Evolutionary conservation across 2,113 vertebrate species (phyloP).

Genomic region (Paracanthobrama guichenoti): DNA sequence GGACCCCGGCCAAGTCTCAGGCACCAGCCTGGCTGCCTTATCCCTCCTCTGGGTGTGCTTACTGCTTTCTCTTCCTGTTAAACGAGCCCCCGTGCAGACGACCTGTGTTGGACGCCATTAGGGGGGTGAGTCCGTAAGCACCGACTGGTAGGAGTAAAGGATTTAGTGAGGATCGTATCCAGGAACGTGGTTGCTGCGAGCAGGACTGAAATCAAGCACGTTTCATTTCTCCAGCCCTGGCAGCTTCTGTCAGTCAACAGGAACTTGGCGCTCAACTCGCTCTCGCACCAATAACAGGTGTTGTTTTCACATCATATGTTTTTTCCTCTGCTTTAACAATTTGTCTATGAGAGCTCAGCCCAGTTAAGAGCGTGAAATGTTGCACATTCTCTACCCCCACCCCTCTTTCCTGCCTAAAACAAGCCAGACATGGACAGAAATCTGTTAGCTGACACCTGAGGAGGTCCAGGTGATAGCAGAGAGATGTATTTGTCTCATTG

Average conservation of each 20-base stretch:
- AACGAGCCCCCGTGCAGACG: slow-evolving; percentile 40
- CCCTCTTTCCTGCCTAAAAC: not conserved
- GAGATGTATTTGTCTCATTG: not conserved
- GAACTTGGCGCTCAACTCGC: slow-evolving; percentile 50
- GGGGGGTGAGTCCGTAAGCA: not conserved
- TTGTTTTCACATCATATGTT: slow-evolving; percentile 57
- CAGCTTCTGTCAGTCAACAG: slow-evolving; percentile 56
- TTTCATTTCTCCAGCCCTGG: slow-evolving; percentile 45
- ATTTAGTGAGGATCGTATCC: slow-evolving; percentile 1
- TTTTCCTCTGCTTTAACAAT: slow-evolving; percentile 54
- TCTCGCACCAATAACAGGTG: slow-evolving; percentile 59
- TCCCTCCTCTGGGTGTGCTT: slow-evolving; percentile 40
- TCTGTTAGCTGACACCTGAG: slow-evolving; percentile 45
- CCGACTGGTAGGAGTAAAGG: not conserved
- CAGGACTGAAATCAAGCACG: slow-evolving; percentile 35
- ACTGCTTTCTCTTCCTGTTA: slow-evolving; percentile 30
- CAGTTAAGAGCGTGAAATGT: slow-evolving; percentile 57
- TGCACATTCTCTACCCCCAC: slow-evolving; percentile 43
- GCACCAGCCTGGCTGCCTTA: slow-evolving; percentile 34
- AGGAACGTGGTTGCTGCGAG: slow-evolving; percentile 6
- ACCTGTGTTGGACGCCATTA: slow-evolving; percentile 45
- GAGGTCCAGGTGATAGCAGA: slow-evolving; percentile 28
- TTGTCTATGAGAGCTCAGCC: slow-evolving; percentile 48
- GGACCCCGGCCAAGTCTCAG: slow-evolving; percentile 49
- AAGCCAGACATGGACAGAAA: slow-evolving; percentile 24